Conservation (phyloP, 2,113 vertebrate species). For the Lepidothrix coronata region DNA sequence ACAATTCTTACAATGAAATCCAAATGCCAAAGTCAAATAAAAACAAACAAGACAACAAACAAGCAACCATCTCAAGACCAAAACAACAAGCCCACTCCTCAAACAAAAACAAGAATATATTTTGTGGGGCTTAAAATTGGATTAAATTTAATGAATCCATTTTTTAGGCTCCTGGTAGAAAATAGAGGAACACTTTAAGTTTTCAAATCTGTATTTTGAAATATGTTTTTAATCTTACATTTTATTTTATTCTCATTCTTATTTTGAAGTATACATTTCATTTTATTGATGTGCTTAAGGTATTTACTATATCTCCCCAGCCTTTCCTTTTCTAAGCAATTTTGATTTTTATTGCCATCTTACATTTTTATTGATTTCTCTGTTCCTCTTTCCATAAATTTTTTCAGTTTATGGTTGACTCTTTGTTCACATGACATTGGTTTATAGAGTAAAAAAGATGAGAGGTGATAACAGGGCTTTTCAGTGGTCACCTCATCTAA, state of each 20-base stretch:
- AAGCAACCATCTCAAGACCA: neutral
- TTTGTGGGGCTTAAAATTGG: neutral
- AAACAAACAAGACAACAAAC: neutral
- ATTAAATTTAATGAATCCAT: neutral
- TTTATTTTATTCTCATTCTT: constrained; percentile 32
- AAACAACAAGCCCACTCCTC: neutral
- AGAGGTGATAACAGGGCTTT: constrained; percentile 40
- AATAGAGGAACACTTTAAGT: neutral
- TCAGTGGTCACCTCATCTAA: constrained; percentile 27
- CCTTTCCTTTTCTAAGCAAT: constrained; percentile 28
- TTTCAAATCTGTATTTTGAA: constrained; percentile 7
- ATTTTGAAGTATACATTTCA: constrained; percentile 24
- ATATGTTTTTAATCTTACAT: neutral
- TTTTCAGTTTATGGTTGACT: constrained; percentile 35
- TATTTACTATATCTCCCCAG: neutral
- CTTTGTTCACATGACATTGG: constrained; percentile 8
- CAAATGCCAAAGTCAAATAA: neutral
- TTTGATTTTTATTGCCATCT: constrained; percentile 48
- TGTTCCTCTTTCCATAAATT: constrained; percentile 26
- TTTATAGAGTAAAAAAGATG: constrained; percentile 44
- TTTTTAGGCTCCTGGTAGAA: neutral
- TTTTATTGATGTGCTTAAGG: constrained; percentile 19
- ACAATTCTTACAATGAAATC: neutral
- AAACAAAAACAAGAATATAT: neutral
- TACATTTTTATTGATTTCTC: constrained; percentile 44